Evolutionary conservation across 2,113 vertebrate species (phyloP), one percentile per base, ranked within the genome.

Genomic region (Piprites chloris): DNA sequence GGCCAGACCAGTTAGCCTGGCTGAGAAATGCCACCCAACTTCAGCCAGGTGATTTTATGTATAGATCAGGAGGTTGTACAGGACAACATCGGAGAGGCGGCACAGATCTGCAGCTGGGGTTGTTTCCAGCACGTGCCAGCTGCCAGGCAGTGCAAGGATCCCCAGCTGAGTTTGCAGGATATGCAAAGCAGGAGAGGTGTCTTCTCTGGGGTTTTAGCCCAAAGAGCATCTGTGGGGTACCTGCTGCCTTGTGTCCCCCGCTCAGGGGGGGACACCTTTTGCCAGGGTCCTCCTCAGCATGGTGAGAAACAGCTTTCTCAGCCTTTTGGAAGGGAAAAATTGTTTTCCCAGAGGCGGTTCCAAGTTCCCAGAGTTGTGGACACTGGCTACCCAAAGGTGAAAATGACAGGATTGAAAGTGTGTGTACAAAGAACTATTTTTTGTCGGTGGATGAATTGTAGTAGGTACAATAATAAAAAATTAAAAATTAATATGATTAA

Each of bases 171-270:
- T 39, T 88, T 9, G 1, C 35, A 88, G 61, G 37, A 65, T 65
- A 27, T 61, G 33, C 53, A 83, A 65, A 83, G 9, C 11, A 39
- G 56, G 28, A 80, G 55, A 66, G 33, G 5, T 59, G 9, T 14
- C n/a, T 84, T 67, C 33, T 69, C 2, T 0, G 1, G 52, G 10
- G 5, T 28, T 87, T 91, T 30, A 84, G 18, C 9, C 55, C n/a
- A 49, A 26, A 58, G 4, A 62, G 5, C 39, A 47, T 55, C 66
- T 18, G 5, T 1, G 3, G 13, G 5, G 35, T 1, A 1, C 35
- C 33, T 15, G 19, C 58, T 85, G 56, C 35, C 10, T 52, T 35
- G 52, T 37, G 18, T 1, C 1, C n/a, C 12, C 39, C 0, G 0
- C 47, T 55, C 39, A 32, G 12, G 12, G 24, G 28, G 12, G 12